Percentiles rank a stretch among this genome's conserved stretches.
phyloP scores from a whole-genome alignment of 2,113 vertebrate genomes.

The Ciconia boyciana region DNA sequence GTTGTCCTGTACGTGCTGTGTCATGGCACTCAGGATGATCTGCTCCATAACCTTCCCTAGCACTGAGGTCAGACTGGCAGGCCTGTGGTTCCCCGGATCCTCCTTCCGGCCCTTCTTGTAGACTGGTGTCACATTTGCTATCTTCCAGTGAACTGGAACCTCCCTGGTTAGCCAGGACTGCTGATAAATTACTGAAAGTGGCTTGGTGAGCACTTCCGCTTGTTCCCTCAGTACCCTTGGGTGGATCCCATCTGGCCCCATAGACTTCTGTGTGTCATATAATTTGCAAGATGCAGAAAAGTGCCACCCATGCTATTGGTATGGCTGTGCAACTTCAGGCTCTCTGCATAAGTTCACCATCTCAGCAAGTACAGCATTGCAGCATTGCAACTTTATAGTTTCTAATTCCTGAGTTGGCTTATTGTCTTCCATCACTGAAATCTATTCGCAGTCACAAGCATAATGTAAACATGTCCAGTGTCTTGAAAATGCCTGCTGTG shows the following conservation, averaged over 20 bases:
- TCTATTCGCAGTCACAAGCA: neutral
- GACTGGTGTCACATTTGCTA: too few species aligned
- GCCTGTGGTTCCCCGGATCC: neutral
- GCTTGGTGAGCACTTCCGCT: neutral
- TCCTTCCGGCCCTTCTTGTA: neutral
- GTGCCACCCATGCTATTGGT: neutral
- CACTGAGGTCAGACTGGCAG: neutral
- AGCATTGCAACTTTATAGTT: neutral
- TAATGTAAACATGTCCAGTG: neutral
- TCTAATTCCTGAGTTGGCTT: neutral
- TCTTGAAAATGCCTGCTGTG: neutral
- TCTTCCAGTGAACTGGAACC: too few species aligned
- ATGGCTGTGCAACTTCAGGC: neutral
- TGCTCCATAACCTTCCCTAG: neutral
- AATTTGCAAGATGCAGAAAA: neutral
- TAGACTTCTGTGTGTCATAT: neutral
- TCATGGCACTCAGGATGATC: neutral
- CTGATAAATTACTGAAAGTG: neutral
- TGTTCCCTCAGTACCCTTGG: neutral
- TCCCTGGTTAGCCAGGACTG: neutral
- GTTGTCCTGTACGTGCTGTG: too few species aligned
- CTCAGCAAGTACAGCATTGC: neutral
- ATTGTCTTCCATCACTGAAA: neutral
- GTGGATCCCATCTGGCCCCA: neutral
- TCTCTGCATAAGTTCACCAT: neutral